Conservation (phyloP, 2,797 vertebrate species). For the Sphenopsis melanotis region DNA sequence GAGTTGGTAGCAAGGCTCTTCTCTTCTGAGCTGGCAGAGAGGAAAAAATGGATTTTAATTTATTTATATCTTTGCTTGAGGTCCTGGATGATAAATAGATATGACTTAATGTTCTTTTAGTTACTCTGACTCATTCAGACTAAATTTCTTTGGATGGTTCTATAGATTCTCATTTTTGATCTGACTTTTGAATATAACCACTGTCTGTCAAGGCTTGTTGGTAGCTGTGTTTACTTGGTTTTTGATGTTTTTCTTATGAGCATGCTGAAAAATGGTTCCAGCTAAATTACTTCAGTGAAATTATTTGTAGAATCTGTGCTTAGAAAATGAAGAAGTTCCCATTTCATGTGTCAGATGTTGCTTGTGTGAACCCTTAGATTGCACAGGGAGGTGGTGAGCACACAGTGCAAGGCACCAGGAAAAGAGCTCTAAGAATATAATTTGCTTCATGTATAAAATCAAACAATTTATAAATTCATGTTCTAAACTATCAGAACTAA, state of each 20-base stretch:
- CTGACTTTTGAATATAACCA: background rate
- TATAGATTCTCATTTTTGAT: background rate
- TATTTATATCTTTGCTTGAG: background rate
- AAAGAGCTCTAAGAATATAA: background rate
- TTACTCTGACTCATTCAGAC: background rate
- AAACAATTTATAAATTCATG: background rate
- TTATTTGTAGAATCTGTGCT: background rate
- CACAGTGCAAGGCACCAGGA: background rate
- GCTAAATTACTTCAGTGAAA: background rate
- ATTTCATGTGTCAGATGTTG: background rate
- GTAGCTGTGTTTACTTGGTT: background rate
- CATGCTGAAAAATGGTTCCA: background rate
- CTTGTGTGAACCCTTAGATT: background rate
- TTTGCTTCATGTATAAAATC: background rate
- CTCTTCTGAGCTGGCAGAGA: background rate
- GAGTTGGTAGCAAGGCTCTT: background rate
- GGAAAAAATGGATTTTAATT: background rate
- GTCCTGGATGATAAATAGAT: background rate
- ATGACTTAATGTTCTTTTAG: fast-evolving
- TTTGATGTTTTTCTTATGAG: background rate
- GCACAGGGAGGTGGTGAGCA: background rate
- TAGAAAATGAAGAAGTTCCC: background rate
- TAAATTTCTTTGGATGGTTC: background rate
- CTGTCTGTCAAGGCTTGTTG: background rate
- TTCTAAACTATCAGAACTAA: background rate